Percentiles rank a stretch among this genome's conserved stretches.
Conservation (phyloP, 2,113 vertebrate species). For the Passer domesticus region DNA sequence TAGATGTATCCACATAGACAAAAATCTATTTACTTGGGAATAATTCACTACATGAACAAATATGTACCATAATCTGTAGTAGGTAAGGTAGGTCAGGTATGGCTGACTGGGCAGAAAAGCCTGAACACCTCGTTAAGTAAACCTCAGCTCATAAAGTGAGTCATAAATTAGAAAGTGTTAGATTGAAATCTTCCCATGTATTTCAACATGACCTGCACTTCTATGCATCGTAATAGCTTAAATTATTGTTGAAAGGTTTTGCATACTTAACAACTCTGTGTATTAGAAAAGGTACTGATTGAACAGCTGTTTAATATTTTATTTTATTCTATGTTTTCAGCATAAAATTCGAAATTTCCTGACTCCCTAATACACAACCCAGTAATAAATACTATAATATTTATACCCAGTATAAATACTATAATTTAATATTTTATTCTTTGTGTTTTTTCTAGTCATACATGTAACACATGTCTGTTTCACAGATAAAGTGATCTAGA, state of each 20-base stretch:
- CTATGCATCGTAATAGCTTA: not conserved
- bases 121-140: not conserved
- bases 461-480: not conserved
- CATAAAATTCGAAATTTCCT: not conserved
- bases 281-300: not conserved
- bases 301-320: not conserved
- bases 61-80: not conserved
- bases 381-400: not conserved
- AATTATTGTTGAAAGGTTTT: not conserved
- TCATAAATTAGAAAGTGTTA: not conserved
- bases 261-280: not conserved
- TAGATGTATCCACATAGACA: not conserved
- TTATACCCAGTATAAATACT: too few relatives aligned
- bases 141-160: not conserved
- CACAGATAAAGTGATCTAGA: not conserved
- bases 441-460: not conserved
- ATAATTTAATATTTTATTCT: not conserved
- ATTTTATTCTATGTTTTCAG: not conserved
- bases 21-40: not conserved
- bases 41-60: not conserved
- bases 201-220: not conserved
- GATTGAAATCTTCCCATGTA: not conserved
- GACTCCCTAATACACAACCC: not conserved
- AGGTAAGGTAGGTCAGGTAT: not conserved
- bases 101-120: not conserved